These are phyloP conservation scores for Agonopterix alstromeriana DNA, from an alignment of 2,888 invertebrate genomes.

Conservation along the genomic window DNA sequence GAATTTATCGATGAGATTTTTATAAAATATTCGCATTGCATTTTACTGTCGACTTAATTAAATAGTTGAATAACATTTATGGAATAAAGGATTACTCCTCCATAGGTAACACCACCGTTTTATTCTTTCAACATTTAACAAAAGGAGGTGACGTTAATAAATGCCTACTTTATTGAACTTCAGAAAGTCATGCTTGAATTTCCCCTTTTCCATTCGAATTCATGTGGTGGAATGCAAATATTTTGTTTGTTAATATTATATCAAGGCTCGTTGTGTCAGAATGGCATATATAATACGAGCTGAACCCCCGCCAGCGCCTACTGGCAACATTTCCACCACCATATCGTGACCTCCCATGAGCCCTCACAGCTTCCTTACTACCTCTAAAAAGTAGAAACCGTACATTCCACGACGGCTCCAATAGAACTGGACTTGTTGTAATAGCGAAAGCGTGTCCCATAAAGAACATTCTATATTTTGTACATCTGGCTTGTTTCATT, in stretches of 20 bases:
- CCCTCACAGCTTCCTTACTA: slow-evolving; percentile 18
- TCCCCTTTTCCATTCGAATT: slow-evolving; percentile 21
- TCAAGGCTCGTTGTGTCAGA: slow-evolving; percentile 38
- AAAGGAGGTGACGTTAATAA: too few species aligned
- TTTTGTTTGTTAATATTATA: slow-evolving; percentile 45
- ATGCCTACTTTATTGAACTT: slow-evolving; percentile 5
- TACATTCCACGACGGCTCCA: slow-evolving; percentile 33
- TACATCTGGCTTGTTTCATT: slow-evolving; percentile 68
- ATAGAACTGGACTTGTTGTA: slow-evolving; percentile 45
- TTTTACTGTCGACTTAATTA: neutral
- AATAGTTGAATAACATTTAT: too few species aligned
- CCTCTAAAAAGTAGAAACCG: slow-evolving; percentile 23
- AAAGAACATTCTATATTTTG: slow-evolving; percentile 65
- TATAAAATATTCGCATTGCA: neutral
- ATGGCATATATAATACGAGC: slow-evolving; percentile 40
- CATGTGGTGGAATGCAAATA: slow-evolving; percentile 30
- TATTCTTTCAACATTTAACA: too few species aligned
- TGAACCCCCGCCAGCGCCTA: slow-evolving; percentile 37
- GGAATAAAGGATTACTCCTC: too few species aligned
- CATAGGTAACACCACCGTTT: too few species aligned
- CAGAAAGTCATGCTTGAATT: slow-evolving; percentile 17
- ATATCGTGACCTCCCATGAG: slow-evolving; percentile 23
- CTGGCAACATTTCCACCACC: slow-evolving; percentile 31
- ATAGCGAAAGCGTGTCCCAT: slow-evolving; percentile 65
- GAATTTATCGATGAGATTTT: slow-evolving; percentile 3